Conservation (phyloP, 2,888 invertebrate genomes). For the Pollenia labialis region DNA sequence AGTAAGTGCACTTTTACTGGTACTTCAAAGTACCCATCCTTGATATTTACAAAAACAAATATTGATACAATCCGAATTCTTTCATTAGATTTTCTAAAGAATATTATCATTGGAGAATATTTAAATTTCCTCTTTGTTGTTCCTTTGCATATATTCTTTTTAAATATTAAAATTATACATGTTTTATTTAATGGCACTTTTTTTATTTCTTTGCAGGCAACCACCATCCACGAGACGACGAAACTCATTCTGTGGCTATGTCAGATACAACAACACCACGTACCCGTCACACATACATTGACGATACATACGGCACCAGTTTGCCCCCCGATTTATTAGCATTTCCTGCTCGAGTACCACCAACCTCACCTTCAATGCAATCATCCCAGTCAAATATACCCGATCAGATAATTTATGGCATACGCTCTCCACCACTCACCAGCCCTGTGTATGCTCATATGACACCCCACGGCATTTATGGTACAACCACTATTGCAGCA, state of each 20-base stretch:
- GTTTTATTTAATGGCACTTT: background rate
- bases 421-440: constrained; percentile 84
- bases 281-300: constrained; percentile 84
- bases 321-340: constrained; percentile 93
- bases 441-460: constrained; percentile 87
- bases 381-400: constrained; percentile 91
- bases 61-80: no score
- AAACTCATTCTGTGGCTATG: constrained; percentile 88
- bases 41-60: no score
- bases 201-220: constrained; percentile 66
- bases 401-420: constrained; percentile 83
- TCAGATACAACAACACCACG: constrained; percentile 86
- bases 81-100: no score
- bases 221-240: constrained; percentile 85
- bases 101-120: no score
- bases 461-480: constrained; percentile 85
- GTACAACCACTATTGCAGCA: constrained; percentile 85
- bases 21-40: no score
- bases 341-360: constrained; percentile 90
- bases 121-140: background rate
- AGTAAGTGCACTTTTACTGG: no score
- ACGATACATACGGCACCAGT: constrained; percentile 86
- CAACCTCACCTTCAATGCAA: constrained; percentile 90
- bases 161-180: background rate
- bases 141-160: background rate